Base-by-base conservation (phyloP, 2,888 invertebrate species). In the Leuctra nigra region DNA sequence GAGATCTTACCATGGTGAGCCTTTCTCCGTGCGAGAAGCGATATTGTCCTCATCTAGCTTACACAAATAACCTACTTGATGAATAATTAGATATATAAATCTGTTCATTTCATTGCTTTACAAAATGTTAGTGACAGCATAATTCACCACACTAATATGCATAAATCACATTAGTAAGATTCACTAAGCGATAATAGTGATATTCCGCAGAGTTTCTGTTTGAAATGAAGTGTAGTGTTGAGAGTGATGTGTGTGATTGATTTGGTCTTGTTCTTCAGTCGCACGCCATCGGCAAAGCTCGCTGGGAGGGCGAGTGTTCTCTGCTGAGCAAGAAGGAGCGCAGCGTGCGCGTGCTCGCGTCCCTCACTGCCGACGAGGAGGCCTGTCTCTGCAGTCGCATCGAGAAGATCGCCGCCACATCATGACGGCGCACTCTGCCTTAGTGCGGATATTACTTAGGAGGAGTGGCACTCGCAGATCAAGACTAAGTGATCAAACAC, bases 1-100 rank as follows among this genome's bases (percentile, higher is more conserved):
- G 89, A 63, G 86, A 90, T 73, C 80, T 87, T 63, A 82, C 84
- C 64, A 81, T 83, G 83, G 87, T 88, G 70, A 77, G 76, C 71
- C 53, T n/a, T n/a, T n/a, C n/a, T n/a, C n/a, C 25, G 20, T 36
- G n/a, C 14, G 22, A 13, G 14, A 14, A 14, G n/a, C n/a, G n/a
- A n/a, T n/a, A n/a, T n/a, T n/a, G n/a, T n/a, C n/a, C n/a, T n/a
- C n/a, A n/a, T n/a, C n/a, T n/a, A n/a, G n/a, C n/a, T n/a, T n/a
- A n/a, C n/a, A n/a, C n/a, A n/a, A n/a, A n/a, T n/a, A n/a, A n/a
- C n/a, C n/a, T n/a, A n/a, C n/a, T n/a, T n/a, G n/a, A n/a, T n/a
- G n/a, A n/a, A n/a, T n/a, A n/a, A n/a, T n/a, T n/a, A n/a, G n/a
- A n/a, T n/a, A n/a, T n/a, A n/a, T n/a, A n/a, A n/a, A n/a, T n/a